Base-by-base conservation (phyloP, 2,113 vertebrate genomes). In the Oophaga pumilio region DNA sequence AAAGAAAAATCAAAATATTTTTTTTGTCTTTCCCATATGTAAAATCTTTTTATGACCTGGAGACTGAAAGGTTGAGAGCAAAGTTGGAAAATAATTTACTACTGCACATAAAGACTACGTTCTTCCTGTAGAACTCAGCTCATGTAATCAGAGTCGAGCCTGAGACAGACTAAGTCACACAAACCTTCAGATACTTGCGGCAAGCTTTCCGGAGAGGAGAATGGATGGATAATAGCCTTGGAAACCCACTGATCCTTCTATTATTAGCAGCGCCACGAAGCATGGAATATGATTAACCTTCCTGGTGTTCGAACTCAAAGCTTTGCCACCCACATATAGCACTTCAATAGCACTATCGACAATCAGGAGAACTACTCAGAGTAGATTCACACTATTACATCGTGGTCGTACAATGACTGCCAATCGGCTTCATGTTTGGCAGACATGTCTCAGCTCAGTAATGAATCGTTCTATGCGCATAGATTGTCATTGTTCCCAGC, bases 221-320 rank as follows among this genome's bases (percentile, higher is more conserved):
- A 84, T 68, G 62, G 82, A 24, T 87, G 22, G 83, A 85, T 85
- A 88, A 88, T 82, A 66, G 18, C 0, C 88, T 88, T 90, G 89
- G 81, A 91, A 77, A 87, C 85, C 85, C 85, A 78, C 8, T 59
- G 87, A 89, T 81, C 53, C 88, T 68, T 66, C 26, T 4, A 89
- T 87, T 86, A 78, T 33, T 89, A 89, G 90, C 14, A 85, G 59
- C 20, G 71, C 74, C 52, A 18, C 28, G 85, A 91, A 87, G 89
- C 90, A 84, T 88, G 80, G 90, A 91, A 91, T 66, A 4, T 76
- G 62, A 90, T 91, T 90, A 87, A 91, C 76, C 89, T 89, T 78
- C 84, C 56, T 57, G 73, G 80, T 69, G 71, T 82, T 80, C 28
- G 52, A 8, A 84, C 43, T 77, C 73, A 88, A 88, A 88, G 80